phyloP scores from a whole-genome alignment of 2,113 vertebrate species.

The Deroptyus accipitrinus region DNA sequence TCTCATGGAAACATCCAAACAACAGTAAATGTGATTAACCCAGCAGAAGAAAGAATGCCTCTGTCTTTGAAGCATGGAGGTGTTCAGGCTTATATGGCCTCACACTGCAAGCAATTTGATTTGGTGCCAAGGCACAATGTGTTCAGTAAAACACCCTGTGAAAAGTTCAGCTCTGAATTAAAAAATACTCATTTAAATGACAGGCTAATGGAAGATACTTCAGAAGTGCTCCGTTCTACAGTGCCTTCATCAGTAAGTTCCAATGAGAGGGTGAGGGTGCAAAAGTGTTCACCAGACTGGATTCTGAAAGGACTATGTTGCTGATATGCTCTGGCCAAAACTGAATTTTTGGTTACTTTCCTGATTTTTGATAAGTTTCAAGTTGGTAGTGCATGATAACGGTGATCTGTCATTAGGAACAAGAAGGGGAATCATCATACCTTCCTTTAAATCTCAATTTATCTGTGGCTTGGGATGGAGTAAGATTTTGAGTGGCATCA shows the following conservation, averaged over 20 bases:
- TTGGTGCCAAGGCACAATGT: neutral
- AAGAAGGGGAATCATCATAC: neutral
- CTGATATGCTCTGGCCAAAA: neutral
- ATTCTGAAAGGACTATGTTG: neutral
- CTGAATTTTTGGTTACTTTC: neutral
- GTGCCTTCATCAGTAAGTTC: slow-evolving; percentile 38
- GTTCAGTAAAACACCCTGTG: neutral
- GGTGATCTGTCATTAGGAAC: neutral
- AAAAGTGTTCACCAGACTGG: neutral
- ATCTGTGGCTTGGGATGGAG: neutral
- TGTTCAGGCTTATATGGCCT: neutral
- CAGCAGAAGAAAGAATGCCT: neutral
- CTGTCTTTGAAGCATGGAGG: neutral
- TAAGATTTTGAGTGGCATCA: neutral
- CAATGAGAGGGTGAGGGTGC: neutral
- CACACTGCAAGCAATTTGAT: neutral
- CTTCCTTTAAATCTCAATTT: neutral
- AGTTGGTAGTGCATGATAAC: neutral
- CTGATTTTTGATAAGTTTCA: neutral
- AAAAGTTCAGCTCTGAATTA: slow-evolving; percentile 21
- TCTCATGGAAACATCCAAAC: neutral
- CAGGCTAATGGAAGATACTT: neutral
- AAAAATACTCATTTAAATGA: neutral
- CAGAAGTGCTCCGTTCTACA: slow-evolving; percentile 23
- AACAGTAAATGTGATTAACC: neutral